Evolutionary conservation across 2,888 invertebrate genomes (phyloP), one percentile per base, ranked within the genome.

Genomic region (Trachelus stipa): DNA sequence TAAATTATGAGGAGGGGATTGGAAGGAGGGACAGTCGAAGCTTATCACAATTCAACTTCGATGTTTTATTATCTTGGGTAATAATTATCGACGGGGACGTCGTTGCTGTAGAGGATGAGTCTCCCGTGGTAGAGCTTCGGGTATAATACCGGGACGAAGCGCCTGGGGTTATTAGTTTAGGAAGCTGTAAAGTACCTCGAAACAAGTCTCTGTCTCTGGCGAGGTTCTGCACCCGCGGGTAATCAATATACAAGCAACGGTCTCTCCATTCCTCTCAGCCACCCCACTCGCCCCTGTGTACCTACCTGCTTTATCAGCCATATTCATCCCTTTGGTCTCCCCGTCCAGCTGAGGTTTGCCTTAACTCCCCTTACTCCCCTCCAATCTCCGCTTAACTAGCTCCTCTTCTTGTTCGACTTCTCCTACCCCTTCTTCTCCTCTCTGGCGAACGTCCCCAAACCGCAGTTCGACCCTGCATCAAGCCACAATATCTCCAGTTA

Each of bases 161-260:
- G 87, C 87, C 84, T 79, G 84, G 80, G 88, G 88, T 89, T 88
- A 89, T 89, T 89, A 87, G 89, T 87, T 88, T 87, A 89, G 88
- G 89, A 89, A 88, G 87, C 87, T 86, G 86, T 82, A 84, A 87
- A 87, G 87, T 87, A 86, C 85, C 85, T 79, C 77, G 87, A 85
- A 87, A 86, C 86, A 86, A 87, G 86, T 86, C 84, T 82, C 85
- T 81, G 83, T 80, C 80, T 82, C 81, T 56, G 11, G 71, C 31
- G 71, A 33, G 71, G 71, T 11, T 71, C 33, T 71, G 76, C 83
- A 83, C 86, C 77, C 78, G 77, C 79, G 85, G 86, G 85, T 89
- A 89, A 89, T 89, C 89, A 88, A 89, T 89, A 90, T 88, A 88
- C 88, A 87, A 87, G 84, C 86, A 83, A 83, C 56, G 56, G 56